Evolutionary conservation across 2,113 vertebrate species (phyloP).

Genomic region (Donacobius atricapilla): DNA sequence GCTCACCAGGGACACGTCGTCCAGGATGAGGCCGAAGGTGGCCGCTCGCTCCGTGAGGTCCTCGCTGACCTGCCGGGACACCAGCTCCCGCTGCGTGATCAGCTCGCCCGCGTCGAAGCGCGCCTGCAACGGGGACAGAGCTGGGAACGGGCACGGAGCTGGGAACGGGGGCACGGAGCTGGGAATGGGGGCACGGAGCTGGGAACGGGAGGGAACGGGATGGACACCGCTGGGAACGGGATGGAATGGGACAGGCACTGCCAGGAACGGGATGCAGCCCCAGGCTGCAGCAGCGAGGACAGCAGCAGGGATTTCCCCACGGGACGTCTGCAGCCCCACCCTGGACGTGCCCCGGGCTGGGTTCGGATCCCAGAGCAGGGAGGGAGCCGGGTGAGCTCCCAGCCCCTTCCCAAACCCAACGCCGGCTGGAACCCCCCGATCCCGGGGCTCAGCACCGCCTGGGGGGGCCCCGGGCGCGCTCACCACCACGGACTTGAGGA

Average conservation of each 20-base stretch:
- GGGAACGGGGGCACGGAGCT: neutral
- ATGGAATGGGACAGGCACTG: no score
- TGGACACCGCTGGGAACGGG: neutral
- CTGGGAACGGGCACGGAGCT: neutral
- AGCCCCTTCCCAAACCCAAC: neutral
- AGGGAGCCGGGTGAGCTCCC: rapidly evolving
- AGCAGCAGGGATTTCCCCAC: rapidly evolving
- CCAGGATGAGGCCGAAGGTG: constrained; percentile 93
- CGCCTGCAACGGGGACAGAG: constrained; percentile 70
- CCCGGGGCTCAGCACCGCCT: no score
- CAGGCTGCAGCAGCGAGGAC: rapidly evolving
- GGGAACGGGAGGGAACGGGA: neutral
- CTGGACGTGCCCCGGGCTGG: rapidly evolving
- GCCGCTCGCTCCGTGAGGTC: constrained; percentile 93
- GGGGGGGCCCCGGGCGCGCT: no score
- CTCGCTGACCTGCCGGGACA: constrained; percentile 94
- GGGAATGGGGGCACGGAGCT: no score
- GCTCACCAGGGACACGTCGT: constrained; percentile 91
- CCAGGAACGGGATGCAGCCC: rapidly evolving
- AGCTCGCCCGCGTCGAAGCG: constrained; percentile 96
- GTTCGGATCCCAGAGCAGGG: rapidly evolving
- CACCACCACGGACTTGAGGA: constrained; percentile 86
- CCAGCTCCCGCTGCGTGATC: constrained; percentile 96
- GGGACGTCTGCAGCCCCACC: rapidly evolving
- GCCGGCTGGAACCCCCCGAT: rapidly evolving